Evolutionary conservation across 2,113 vertebrate genomes (phyloP).

Genomic region (Nycticorax nycticorax): DNA sequence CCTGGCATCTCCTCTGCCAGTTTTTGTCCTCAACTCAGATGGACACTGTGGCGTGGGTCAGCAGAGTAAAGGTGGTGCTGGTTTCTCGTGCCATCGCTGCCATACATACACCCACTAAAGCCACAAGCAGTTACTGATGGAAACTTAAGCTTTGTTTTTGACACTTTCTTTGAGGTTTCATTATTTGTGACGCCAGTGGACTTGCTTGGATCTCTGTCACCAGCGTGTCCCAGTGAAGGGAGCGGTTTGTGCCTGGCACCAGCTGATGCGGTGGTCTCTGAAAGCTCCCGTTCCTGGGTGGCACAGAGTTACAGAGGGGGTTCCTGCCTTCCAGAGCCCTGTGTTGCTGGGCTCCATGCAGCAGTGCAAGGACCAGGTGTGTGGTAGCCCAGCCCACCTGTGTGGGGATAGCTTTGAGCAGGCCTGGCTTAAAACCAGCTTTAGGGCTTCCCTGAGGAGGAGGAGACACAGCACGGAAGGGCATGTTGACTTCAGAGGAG

Average conservation of each 20-base stretch:
- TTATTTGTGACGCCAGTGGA: not conserved
- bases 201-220: not conserved
- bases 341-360: not conserved
- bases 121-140: not conserved
- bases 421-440: not conserved
- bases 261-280: not conserved
- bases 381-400: not conserved
- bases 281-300: not conserved
- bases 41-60: rapidly evolving
- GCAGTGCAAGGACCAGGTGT: not conserved
- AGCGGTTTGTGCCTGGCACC: not conserved
- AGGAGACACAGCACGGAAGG: not conserved
- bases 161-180: not conserved
- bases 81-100: rapidly evolving
- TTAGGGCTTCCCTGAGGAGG: not conserved
- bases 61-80: not conserved
- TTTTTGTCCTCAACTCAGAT: not conserved
- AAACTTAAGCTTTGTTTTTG: not conserved
- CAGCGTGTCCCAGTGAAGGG: not conserved
- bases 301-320: not conserved
- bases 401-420: not conserved
- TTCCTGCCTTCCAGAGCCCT: not conserved
- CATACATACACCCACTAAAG: rapidly evolving
- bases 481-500: not conserved
- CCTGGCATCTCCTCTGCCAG: not conserved